Evolutionary conservation across 64 coral and sea anemone genomes (phyloP), one percentile per base, ranked within the genome.

Genomic region (Platygyra sinensis): DNA sequence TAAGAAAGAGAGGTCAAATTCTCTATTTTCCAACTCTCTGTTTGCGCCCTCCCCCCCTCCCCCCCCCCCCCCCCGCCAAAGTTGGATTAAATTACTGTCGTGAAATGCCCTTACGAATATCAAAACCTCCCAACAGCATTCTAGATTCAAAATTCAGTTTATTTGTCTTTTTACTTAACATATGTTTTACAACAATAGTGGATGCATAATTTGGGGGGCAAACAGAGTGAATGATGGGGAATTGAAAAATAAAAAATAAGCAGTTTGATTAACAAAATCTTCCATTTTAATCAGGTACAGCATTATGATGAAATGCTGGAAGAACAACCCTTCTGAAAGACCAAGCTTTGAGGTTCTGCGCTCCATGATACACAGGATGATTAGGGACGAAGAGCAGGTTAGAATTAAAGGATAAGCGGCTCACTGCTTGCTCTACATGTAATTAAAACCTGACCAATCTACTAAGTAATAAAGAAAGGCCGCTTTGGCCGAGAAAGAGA

Each of bases 221-320:
- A 67, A 67, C 38, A 20, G 29, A 64, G 80, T 24, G 25, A 16
- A 83, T 39, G 6, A 28, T 42, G 22, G 2, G 18, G 60, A 83
- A 13, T 57, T 25, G 25, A 67, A 65, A 29, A 28, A 33, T 83
- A 4, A 32, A 24, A 7, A 79, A 38, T 76, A 12, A 36, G 33
- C 33, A 10, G 15, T 46, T 46, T 46, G 5, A 46, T 46, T 46
- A 5, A 46, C 39, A 46, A 46, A 0, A 46, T 46, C 39, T 46
- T 11, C 3, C 19, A 24, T 19, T 39, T 19, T 18, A 52, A 20
- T 30, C 20, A 89, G 87, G 25, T 80, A 89, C 76, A 75, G 80
- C 5, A 80, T 89, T 5, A 89, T 89, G 87, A 72, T 22, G 24
- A 49, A 50, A 9, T 89, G 87, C 15, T 89, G 87, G 87, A 69